A percentile compares a stretch with the other conserved stretches of the same genome.
phyloP scores from a whole-genome alignment of 1,140 invertebrate species.

The Pararge aegeria region DNA sequence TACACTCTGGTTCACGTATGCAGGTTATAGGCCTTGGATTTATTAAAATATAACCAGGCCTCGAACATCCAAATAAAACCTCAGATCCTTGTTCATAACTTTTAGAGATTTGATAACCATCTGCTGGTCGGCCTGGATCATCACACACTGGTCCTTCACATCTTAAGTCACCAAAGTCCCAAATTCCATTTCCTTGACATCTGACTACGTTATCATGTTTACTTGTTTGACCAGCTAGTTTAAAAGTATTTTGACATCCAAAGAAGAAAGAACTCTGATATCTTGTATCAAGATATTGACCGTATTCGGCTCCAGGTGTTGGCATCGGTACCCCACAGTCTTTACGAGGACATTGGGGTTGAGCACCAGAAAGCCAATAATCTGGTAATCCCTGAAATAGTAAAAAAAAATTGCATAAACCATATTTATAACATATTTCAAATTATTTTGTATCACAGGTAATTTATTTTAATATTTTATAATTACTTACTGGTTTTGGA shows the following conservation, averaged over 20 bases:
- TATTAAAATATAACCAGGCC: slow-evolving; percentile 96
- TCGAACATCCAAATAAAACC: slow-evolving; percentile 93
- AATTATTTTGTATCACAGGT: slow-evolving; percentile 13
- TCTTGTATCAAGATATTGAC: slow-evolving; percentile 91
- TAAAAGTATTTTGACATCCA: slow-evolving; percentile 97
- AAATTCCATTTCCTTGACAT: slow-evolving; percentile 94
- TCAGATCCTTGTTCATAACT: slow-evolving; percentile 97
- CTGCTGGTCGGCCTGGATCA: slow-evolving; percentile 95
- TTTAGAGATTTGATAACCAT: slow-evolving; percentile 92
- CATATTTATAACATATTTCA: slow-evolving; percentile 15
- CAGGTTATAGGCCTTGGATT: slow-evolving; percentile 95
- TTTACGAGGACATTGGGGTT: slow-evolving; percentile 91
- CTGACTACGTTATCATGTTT: slow-evolving; percentile 95
- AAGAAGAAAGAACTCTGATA: slow-evolving; percentile 97
- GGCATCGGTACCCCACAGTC: slow-evolving; percentile 93
- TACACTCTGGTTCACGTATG: slow-evolving; percentile 95
- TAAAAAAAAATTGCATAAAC: slow-evolving; percentile 31
- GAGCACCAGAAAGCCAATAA: slow-evolving; percentile 94
- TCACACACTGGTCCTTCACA: slow-evolving; percentile 98
- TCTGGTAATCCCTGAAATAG: slow-evolving; percentile 87
- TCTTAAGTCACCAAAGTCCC: slow-evolving; percentile 97
- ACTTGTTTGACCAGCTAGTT: slow-evolving; percentile 94
- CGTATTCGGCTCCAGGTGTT: slow-evolving; percentile 95
- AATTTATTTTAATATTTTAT: neutral
- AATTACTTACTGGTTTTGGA: slow-evolving; percentile 86